These are phyloP conservation scores for Melipona bicolor DNA, from an alignment of 2,888 invertebrate species.

Conservation along the genomic window DNA sequence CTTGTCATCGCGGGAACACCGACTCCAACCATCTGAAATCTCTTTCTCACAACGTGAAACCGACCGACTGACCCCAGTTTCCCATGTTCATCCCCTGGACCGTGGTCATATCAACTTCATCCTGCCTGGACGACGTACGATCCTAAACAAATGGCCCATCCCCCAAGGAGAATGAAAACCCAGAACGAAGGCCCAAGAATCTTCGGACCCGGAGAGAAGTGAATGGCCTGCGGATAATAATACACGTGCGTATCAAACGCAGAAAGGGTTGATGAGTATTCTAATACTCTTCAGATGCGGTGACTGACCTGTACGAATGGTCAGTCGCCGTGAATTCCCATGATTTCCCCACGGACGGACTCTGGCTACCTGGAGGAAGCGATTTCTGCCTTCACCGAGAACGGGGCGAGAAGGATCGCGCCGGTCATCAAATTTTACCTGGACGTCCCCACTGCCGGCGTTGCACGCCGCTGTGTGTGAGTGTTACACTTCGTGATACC, in stretches of 20 bases:
- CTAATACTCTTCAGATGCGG: constrained; percentile 64
- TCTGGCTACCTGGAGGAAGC: constrained; percentile 72
- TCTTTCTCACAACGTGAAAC: background rate
- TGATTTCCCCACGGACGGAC: constrained; percentile 74
- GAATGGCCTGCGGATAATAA: background rate
- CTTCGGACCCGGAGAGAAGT: no score
- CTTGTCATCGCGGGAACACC: no score
- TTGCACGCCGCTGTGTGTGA: background rate
- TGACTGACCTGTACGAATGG: constrained; percentile 69
- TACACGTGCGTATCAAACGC: background rate
- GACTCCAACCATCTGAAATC: no score
- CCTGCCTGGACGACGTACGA: background rate
- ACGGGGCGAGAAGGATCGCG: background rate
- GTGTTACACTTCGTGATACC: constrained; percentile 29
- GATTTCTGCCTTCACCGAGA: constrained; percentile 26
- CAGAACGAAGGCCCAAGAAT: no score
- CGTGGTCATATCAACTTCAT: background rate
- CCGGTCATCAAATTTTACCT: constrained; percentile 62
- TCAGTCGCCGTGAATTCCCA: constrained; percentile 77
- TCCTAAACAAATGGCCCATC: background rate
- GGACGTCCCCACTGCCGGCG: constrained; percentile 40
- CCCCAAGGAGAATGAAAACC: background rate
- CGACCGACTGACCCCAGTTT: constrained; percentile 10
- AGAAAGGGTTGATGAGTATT: constrained; percentile 61
- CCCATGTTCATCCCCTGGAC: constrained; percentile 43